phyloP scores from a whole-genome alignment of 2,113 vertebrate species.

The Puffinus mauretanicus region DNA sequence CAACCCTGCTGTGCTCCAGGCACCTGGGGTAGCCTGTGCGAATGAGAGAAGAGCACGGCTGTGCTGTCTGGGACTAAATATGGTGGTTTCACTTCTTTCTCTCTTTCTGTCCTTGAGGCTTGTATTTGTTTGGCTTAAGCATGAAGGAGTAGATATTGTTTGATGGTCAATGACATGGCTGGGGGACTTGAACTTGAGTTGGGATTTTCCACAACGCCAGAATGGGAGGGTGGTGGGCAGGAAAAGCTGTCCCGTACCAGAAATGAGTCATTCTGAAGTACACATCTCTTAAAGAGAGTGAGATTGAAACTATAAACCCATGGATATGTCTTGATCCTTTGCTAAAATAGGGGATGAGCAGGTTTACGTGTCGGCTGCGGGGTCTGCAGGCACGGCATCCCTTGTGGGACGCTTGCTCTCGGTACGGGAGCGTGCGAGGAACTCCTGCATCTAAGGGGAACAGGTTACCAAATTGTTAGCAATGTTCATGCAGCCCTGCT shows the following conservation, averaged over 20 bases:
- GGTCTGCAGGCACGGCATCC: background rate
- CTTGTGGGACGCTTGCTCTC: background rate
- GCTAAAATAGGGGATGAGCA: accelerated
- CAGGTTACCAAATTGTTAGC: background rate
- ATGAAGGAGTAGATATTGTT: background rate
- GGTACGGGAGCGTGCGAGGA: background rate
- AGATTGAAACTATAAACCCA: background rate
- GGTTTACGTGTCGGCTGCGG: accelerated
- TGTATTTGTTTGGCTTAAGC: background rate
- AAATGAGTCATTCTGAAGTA: background rate
- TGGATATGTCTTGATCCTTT: background rate
- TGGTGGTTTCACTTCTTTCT: background rate
- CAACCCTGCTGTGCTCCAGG: background rate
- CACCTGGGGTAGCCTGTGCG: too few species aligned
- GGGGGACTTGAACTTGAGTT: background rate
- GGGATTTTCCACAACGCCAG: background rate
- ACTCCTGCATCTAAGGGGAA: background rate
- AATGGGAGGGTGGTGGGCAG: background rate
- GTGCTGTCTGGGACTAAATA: background rate
- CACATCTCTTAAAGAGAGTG: background rate
- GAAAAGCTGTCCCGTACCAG: background rate
- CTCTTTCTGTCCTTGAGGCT: background rate
- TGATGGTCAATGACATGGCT: background rate
- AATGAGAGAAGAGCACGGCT: background rate
- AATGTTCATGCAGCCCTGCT: accelerated